Conservation (phyloP, 37 sponge, comb jelly and placozoan genomes). For the Theonella swinhoei region DNA sequence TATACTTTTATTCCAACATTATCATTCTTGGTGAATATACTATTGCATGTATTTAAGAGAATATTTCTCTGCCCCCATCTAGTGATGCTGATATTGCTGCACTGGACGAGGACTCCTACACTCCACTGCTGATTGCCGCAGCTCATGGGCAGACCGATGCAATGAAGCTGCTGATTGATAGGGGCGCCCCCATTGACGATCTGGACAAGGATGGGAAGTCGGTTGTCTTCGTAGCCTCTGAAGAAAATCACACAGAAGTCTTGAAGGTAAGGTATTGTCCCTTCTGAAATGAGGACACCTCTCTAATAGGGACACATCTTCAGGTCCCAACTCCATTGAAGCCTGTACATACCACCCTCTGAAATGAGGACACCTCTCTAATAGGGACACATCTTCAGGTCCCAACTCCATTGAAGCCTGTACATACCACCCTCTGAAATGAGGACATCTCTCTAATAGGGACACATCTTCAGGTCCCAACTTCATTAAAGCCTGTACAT, state of each 20-base stretch:
- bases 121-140: conserved; percentile 69
- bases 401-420: no score
- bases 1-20: not conserved
- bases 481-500: no score
- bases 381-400: no score
- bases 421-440: no score
- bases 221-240: conserved; percentile 58
- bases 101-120: conserved; percentile 55
- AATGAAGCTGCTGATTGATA: conserved; percentile 33
- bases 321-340: no score
- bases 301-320: no score
- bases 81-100: conserved; percentile 51
- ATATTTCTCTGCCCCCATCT: no score
- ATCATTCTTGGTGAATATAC: not conserved
- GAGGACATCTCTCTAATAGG: no score
- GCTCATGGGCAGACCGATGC: conserved; percentile 44
- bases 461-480: no score
- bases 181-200: conserved; percentile 39
- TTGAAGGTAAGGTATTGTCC: conserved; percentile 63
- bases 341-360: no score
- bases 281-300: not conserved
- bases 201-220: conserved; percentile 66
- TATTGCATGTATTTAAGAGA: no score
- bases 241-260: conserved; percentile 37
- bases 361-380: no score